A percentile compares a stretch with the other conserved stretches of the same genome.
Conservation (phyloP, 2,113 vertebrate genomes). For the Nasalis larvatus region DNA sequence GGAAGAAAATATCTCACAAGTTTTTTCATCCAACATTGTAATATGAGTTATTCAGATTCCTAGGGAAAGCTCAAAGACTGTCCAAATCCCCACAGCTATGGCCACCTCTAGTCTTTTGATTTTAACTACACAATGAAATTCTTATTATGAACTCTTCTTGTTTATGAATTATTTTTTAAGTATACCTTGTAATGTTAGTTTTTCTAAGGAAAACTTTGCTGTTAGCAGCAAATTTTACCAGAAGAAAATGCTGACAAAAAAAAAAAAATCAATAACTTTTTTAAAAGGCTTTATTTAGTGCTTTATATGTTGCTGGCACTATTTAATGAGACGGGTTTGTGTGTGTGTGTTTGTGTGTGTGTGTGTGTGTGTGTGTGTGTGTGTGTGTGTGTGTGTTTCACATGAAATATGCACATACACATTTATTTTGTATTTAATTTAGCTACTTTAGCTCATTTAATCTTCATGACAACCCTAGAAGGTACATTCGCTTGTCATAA, state of each 20-base stretch:
- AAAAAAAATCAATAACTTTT: neutral
- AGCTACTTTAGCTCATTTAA: neutral
- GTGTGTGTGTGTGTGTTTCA: too few species aligned
- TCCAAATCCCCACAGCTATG: slow-evolving; percentile 65
- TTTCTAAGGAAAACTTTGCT: slow-evolving; percentile 35
- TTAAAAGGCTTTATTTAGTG: neutral
- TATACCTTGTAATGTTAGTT: neutral
- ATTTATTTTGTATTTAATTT: neutral
- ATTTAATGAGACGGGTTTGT: neutral
- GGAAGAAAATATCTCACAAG: neutral
- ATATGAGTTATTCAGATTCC: slow-evolving; percentile 23
- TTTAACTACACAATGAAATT: slow-evolving; percentile 49
- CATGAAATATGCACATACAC: neutral
- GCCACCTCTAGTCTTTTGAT: slow-evolving; percentile 60
- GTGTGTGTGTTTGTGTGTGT: neutral
- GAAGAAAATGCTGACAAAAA: neutral
- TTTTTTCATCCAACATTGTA: slow-evolving; percentile 52
- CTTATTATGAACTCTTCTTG: slow-evolving; percentile 52
- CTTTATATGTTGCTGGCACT: neutral
- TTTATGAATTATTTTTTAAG: neutral
- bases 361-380: neutral
- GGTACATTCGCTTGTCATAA: neutral
- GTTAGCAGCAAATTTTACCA: slow-evolving; percentile 16
- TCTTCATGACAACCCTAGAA: neutral
- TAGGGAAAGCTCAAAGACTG: slow-evolving; percentile 46